Base-by-base conservation (phyloP, 53 echinoderm and acorn worm species). In the Hippasteria phrygiana region DNA sequence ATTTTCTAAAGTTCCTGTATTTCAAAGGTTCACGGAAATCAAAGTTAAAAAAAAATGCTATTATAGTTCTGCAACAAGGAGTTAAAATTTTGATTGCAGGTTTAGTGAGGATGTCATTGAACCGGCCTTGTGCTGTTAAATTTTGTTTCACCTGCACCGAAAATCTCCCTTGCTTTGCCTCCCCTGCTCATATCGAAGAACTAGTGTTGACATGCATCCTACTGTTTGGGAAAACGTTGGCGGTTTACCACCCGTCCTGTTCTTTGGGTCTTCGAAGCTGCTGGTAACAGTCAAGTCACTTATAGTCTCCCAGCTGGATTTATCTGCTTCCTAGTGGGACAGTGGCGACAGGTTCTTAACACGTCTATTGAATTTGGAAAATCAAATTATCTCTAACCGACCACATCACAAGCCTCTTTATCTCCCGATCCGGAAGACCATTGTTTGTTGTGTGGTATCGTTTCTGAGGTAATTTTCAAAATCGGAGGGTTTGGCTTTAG, bases 201-300 rank as follows among this genome's bases (percentile, higher is more conserved):
- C 85, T 32, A 85, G 85, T 85, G 70, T 53, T 71, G 71, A 85
- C 85, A 85, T 53, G 54, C 53, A 51, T 85, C 85, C 85, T 53
- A 51, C 71, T 85, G 85, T 71, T 85, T 50, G 51, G 71, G 53
- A 85, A 71, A 85, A 34, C 47, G 35, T 69, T 50, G 26, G 82
- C 82, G 33, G 82, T 13, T 34, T 66, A 32, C 78, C 56, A 2
- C 54, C 78, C 39, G 82, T 63, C 33, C 27, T 8, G 13, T n/a
- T 31, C 82, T 43, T 17, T 24, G 28, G 42, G 82, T 82, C 26
- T 46, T 9, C 65, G 14, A 28, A 43, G 37, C 36, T 56, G 20
- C 62, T 22, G 13, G 35, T 41, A 56, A 62, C 27, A 62, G n/a
- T 80, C 10, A n/a, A 63, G 27, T 1, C 11, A 20, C 50, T 75